phyloP scores from a whole-genome alignment of 2,797 vertebrate genomes.

The Bradypodion pumilum region DNA sequence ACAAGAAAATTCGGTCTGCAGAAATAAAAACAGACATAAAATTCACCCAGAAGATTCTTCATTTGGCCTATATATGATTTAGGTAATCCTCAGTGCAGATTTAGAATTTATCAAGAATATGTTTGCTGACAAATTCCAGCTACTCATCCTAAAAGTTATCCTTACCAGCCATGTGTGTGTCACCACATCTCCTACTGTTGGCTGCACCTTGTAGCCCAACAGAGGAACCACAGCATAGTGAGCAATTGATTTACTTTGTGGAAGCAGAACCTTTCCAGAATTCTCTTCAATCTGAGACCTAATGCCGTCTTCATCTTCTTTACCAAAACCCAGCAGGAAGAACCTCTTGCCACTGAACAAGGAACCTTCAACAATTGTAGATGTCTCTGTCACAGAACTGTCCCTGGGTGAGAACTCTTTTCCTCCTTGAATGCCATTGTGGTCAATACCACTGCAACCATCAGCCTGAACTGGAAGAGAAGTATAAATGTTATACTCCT shows the following conservation, averaged over 20 bases:
- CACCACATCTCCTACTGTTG: conserved; percentile 92
- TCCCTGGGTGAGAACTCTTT: conserved; percentile 55
- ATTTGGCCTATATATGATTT: neutral
- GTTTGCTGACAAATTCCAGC: rapidly evolving
- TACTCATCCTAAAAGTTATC: neutral
- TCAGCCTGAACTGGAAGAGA: conserved; percentile 74
- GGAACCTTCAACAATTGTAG: conserved; percentile 75
- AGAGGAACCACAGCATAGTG: conserved; percentile 94
- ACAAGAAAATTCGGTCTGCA: neutral
- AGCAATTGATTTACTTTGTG: conserved; percentile 81
- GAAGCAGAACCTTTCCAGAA: conserved; percentile 81
- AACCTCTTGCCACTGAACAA: conserved; percentile 87
- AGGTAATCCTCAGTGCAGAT: conserved; percentile 13
- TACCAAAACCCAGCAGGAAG: conserved; percentile 85
- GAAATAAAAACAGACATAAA: neutral
- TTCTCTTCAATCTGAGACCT: conserved; percentile 83
- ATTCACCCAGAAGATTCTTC: neutral
- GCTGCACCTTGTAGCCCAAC: conserved; percentile 87
- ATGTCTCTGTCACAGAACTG: conserved; percentile 62
- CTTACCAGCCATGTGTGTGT: conserved; percentile 98
- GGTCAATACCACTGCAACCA: conserved; percentile 46
- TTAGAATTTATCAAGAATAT: neutral
- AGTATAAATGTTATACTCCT: conserved; percentile 30
- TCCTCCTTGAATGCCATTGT: conserved; percentile 59
- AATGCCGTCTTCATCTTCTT: conserved; percentile 84